Base-by-base conservation (phyloP, 2,888 invertebrate species). In the Lithophane ornitopus region DNA sequence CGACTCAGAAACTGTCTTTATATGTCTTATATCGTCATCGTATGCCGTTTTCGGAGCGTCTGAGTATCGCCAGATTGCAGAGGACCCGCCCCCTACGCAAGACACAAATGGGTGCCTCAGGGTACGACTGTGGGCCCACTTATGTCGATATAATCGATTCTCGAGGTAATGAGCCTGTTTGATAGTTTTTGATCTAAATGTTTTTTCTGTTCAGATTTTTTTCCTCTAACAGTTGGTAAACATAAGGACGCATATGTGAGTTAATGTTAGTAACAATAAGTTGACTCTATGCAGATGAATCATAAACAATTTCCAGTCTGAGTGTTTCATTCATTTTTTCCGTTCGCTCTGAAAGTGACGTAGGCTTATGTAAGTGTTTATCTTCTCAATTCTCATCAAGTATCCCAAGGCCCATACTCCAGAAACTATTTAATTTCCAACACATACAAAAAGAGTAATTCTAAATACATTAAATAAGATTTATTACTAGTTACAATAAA, bases 21-120 rank as follows among this genome's bases (percentile, higher is more conserved):
- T 89, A 88, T 85, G 89, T 89, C 82, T 86, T 86, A 89, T 90
- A 92, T 89, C 92, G 94, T 95, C 95, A 94, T 93, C 91, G 85
- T 85, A 87, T 80, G 88, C 95, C 94, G 88, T 94, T 94, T 94
- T 94, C 86, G 95, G 94, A 83, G 71, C 80, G 93, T 91, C 92
- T 92, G 92, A 90, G 91, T 88, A 91, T 89, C 88, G 89, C 89
- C 90, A 87, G 91, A 91, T 92, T 89, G 85, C 89, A 90, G 90
- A 90, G 89, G 85, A 81, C 82, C 90, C 93, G 93, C 92, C 94
- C 89, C 93, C 93, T 82, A 91, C 93, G 87, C 84, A 84, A 79
- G 77, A 84, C 80, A 88, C 85, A 91, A 92, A 92, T 91, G 93
- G 90, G 84, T 89, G 91, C 94, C 94, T 83, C 93, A 93, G 94